Conservation (phyloP, 2,113 vertebrate genomes). For the Albula glossodonta region DNA sequence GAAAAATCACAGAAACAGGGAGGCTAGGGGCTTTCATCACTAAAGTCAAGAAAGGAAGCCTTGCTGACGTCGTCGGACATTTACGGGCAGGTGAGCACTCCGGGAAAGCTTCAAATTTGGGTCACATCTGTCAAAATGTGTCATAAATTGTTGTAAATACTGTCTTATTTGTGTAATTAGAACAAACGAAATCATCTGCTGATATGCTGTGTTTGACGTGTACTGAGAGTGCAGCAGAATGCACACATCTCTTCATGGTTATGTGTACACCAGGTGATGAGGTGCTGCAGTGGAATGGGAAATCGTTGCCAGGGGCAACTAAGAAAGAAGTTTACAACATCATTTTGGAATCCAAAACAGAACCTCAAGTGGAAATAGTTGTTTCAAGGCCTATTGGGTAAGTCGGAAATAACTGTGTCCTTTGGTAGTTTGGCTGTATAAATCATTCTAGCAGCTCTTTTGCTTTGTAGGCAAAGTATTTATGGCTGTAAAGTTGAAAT, state of each 20-base stretch:
- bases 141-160: not conserved
- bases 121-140: not conserved
- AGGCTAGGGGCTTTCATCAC: constrained; percentile 98
- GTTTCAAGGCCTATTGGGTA: constrained; percentile 98
- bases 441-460: not conserved
- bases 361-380: constrained; percentile 98
- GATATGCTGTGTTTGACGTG: not conserved
- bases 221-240: not conserved
- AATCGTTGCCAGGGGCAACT: constrained; percentile 95
- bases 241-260: not conserved
- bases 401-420: constrained; percentile 51
- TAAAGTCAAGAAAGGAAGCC: constrained; percentile 99
- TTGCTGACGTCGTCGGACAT: constrained; percentile 95
- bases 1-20: constrained; percentile 93
- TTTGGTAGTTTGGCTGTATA: not conserved
- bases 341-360: constrained; percentile 98
- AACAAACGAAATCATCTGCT: not conserved
- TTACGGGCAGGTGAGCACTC: constrained; percentile 87
- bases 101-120: not conserved
- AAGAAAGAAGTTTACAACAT: constrained; percentile 99
- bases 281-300: constrained; percentile 98
- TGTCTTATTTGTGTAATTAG: not conserved
- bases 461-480: not conserved
- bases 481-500: not conserved
- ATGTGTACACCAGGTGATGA: constrained; percentile 81